Conservation (phyloP, 2,888 invertebrate genomes). For the Calliphora vomitoria region DNA sequence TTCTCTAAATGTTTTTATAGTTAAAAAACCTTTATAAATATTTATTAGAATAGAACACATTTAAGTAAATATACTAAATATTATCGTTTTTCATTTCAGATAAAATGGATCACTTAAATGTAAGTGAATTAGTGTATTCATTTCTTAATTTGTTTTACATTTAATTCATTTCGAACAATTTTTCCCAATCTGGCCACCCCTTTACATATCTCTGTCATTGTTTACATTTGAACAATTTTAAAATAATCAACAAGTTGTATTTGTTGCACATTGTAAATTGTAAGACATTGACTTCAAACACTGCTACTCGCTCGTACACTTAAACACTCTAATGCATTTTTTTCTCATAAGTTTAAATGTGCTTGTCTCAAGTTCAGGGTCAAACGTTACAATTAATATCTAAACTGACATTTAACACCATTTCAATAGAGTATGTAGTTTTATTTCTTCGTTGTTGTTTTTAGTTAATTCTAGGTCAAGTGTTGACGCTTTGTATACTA, state of each 20-base stretch:
- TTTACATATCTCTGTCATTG: slow-evolving; percentile 22
- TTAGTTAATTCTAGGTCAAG: background rate
- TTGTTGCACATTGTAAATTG: slow-evolving; percentile 37
- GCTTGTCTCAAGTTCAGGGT: slow-evolving; percentile 68
- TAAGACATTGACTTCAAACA: slow-evolving; percentile 66
- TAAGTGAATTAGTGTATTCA: background rate
- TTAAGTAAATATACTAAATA: too few species aligned
- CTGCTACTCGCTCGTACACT: slow-evolving; percentile 20
- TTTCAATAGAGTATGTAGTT: background rate
- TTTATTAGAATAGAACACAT: too few species aligned
- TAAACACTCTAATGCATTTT: slow-evolving; percentile 25
- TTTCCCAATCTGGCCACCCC: slow-evolving; percentile 8
- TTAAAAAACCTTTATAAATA: too few species aligned
- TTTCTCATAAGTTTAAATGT: slow-evolving; percentile 53
- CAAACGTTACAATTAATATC: slow-evolving; percentile 57
- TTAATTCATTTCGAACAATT: background rate
- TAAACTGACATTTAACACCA: slow-evolving; percentile 53
- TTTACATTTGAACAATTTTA: slow-evolving; percentile 37
- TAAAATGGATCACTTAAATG: background rate
- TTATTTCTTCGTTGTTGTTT: background rate
- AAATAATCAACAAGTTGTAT: slow-evolving; percentile 48
- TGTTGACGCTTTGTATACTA: background rate
- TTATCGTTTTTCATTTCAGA: too few species aligned
- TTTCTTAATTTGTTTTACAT: background rate
- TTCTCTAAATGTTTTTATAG: too few species aligned